These are phyloP conservation scores for Camponotus vicinus DNA, from an alignment of 1,140 invertebrate species.

Conservation along the genomic window DNA sequence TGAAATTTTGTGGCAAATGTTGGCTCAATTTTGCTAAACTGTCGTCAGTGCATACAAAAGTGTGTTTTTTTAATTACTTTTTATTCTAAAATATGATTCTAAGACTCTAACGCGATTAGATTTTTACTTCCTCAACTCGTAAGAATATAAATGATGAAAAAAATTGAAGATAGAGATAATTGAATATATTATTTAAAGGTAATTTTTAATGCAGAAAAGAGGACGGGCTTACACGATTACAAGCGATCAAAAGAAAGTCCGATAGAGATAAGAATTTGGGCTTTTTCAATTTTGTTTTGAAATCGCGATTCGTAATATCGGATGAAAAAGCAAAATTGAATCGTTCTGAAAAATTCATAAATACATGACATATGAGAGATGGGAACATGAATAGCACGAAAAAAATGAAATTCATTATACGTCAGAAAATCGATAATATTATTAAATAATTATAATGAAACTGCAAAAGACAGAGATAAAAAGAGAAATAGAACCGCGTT, in stretches of 20 bases:
- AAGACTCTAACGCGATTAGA: not conserved
- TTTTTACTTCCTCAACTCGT: not conserved
- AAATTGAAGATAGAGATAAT: not conserved
- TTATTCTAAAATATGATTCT: not conserved
- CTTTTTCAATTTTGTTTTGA: not conserved
- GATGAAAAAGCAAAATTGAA: not conserved
- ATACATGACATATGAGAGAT: not conserved
- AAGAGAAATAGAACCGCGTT: not conserved
- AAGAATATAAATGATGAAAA: not conserved
- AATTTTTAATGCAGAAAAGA: too few species aligned
- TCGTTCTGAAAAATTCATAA: not conserved
- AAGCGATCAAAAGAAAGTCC: not conserved
- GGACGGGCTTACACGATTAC: too few species aligned
- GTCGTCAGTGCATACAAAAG: not conserved
- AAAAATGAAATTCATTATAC: constrained; percentile 15
- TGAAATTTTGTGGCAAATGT: not conserved
- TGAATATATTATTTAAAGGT: not conserved
- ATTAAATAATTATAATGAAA: constrained; percentile 47
- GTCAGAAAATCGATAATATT: not conserved
- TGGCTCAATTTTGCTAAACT: not conserved
- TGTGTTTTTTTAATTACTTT: not conserved
- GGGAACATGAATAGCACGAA: not conserved
- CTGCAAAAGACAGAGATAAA: not conserved
- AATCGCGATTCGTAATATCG: constrained; percentile 9
- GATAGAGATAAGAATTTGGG: not conserved